Percentiles rank a stretch among this genome's conserved stretches.
Evolutionary conservation across 2,888 invertebrate genomes (phyloP).

Genomic region (Hermaeophaga mercurialis): DNA sequence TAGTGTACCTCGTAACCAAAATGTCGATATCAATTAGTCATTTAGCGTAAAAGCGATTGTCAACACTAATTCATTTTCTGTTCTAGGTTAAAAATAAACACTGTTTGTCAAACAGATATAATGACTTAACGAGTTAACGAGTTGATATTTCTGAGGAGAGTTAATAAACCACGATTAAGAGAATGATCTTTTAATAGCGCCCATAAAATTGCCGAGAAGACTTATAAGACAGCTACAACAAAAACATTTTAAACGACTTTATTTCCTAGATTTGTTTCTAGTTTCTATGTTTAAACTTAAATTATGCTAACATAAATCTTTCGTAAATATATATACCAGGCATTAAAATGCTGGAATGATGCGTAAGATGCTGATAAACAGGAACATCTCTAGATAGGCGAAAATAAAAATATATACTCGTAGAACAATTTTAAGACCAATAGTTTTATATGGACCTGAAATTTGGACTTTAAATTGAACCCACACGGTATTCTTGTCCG

Average conservation of each 20-base stretch:
- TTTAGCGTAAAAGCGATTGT: constrained; percentile 14
- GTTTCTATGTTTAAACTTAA: not conserved
- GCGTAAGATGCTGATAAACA: too few species aligned
- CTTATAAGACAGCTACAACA: constrained; percentile 4
- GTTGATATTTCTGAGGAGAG: constrained; percentile 19
- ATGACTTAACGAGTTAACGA: constrained; percentile 22
- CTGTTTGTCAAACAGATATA: constrained; percentile 23
- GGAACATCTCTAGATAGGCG: too few species aligned
- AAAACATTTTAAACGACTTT: constrained; percentile 9
- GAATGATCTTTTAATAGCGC: constrained; percentile 19
- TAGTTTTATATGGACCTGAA: too few species aligned
- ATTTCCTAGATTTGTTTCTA: not conserved
- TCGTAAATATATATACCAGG: too few species aligned
- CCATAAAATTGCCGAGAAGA: constrained; percentile 6
- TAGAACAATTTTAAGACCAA: too few species aligned
- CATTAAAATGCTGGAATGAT: too few species aligned
- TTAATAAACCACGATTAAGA: constrained; percentile 21
- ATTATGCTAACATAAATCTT: too few species aligned
- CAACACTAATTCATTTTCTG: constrained; percentile 19
- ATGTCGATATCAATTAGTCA: too few species aligned
- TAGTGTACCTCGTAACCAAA: too few species aligned
- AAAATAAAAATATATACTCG: too few species aligned
- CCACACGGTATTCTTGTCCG: too few species aligned
- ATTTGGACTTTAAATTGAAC: too few species aligned
- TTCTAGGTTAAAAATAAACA: constrained; percentile 20